Conservation (phyloP, 2,888 invertebrate genomes). For the Hirtodrosophila cameraria region DNA sequence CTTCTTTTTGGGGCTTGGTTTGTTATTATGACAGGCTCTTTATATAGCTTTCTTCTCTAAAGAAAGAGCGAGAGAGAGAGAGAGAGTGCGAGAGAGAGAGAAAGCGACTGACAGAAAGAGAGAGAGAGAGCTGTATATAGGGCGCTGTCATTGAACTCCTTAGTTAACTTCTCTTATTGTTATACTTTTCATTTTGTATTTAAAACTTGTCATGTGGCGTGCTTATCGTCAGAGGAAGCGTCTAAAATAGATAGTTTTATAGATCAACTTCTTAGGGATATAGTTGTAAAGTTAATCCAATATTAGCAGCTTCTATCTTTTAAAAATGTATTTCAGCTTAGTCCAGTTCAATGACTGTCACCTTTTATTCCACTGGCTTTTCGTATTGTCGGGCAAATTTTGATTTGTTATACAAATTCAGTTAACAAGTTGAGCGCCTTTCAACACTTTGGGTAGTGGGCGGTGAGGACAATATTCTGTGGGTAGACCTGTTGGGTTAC, state of each 20-base stretch:
- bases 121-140: conserved; percentile 27
- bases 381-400: conserved; percentile 13
- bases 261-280: neutral
- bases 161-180: neutral
- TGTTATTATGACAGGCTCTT: conserved; percentile 17
- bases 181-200: conserved; percentile 5
- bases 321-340: conserved; percentile 5
- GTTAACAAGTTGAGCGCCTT: conserved; percentile 11
- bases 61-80: neutral
- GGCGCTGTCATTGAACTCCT: conserved; percentile 55
- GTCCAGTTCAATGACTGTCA: conserved; percentile 50
- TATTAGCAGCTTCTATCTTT: conserved; percentile 15
- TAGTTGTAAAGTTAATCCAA: neutral
- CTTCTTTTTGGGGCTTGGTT: conserved; percentile 44
- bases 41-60: conserved; percentile 7
- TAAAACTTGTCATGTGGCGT: conserved; percentile 4
- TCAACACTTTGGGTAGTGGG: conserved; percentile 18
- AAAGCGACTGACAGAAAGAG: conserved; percentile 15
- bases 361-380: conserved; percentile 9
- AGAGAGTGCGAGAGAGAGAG: conserved; percentile 2
- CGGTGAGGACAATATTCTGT: neutral
- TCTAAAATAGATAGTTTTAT: neutral
- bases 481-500: conserved; percentile 33
- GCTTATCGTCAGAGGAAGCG: conserved; percentile 27
- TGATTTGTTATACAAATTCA: conserved; percentile 31